A percentile compares a stretch with the other conserved stretches of the same genome.
Conservation (phyloP, 2,113 vertebrate species). For the Columba livia region DNA sequence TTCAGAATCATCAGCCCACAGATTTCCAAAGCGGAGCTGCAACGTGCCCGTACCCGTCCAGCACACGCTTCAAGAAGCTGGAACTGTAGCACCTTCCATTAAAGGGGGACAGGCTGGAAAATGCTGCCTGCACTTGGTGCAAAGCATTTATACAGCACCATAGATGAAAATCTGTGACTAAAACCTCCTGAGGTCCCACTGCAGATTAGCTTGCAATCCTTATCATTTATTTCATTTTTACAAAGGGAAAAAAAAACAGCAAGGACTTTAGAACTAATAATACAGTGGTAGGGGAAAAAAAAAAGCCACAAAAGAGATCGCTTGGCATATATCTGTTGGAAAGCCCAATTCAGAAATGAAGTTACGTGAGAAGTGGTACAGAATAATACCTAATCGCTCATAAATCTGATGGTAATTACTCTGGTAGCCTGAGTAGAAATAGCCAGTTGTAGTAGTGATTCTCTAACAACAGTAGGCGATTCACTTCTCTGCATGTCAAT, state of each 20-base stretch:
- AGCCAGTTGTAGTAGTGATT: neutral
- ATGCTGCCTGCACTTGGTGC: neutral
- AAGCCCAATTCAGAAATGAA: neutral
- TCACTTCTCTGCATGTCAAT: neutral
- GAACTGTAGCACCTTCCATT: accelerated
- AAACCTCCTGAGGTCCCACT: neutral
- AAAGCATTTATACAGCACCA: neutral
- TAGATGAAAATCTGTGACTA: neutral
- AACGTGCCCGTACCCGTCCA: neutral
- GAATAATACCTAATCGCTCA: neutral
- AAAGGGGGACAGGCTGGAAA: neutral
- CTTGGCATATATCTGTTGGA: neutral
- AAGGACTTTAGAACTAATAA: neutral
- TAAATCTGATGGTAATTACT: neutral
- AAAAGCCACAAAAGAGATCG: neutral
- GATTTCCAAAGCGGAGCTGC: neutral
- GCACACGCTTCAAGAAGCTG: neutral
- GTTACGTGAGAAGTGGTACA: neutral
- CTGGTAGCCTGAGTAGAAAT: neutral
- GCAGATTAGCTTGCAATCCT: neutral
- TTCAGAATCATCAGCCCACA: neutral
- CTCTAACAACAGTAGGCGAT: neutral
- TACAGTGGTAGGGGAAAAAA: neutral
- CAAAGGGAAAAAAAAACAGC: neutral
- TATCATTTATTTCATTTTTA: neutral